Evolutionary conservation across 2,888 invertebrate species (phyloP), one percentile per base, ranked within the genome.

Genomic region (Caenorhabditis sp.): DNA sequence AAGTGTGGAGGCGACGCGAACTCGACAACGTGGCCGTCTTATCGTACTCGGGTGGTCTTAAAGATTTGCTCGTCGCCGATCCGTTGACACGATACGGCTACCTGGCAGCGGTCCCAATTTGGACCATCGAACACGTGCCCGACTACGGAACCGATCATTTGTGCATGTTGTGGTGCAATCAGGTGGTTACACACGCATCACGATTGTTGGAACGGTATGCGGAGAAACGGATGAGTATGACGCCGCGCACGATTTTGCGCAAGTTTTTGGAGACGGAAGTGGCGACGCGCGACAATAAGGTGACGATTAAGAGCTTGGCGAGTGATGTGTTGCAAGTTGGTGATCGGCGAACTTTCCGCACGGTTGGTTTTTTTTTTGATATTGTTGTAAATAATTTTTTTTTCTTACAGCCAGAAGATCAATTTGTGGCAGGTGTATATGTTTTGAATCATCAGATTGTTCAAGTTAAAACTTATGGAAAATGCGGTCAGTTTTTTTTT

Each of bases 101-200:
- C 14, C 2, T 26, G 2, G 23, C 55, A 1, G 27, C 21, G 2
- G 55, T 55, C 2, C 26, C 55, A 26, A 58, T 68, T 14, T 80
- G 79, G 79, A 58, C 77, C 0, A 60, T 80, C 21, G 63, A 61
- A 14, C 65, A 58, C 0, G 69, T 69, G 10, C 64, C 74, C 0
- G 67, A 73, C 8, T 63, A 68, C 17, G 80, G 83, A 8, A 78
- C 83, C 1, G 88, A 88, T 75, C 88, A 88, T 74, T 72, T 81
- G 26, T 86, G 87, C 49, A 85, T 88, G 51, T 81, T 86, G 0
- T 88, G 88, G 88, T 88, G 88, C 71, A 87, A 88, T 65, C 84
- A 88, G 62, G 71, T 88, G 12, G 82, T 86, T 8, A 66, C 83
- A 8, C 81, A 81, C 23, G 74, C 66, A 1, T 74, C 55, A 14